Evolutionary conservation across 2,113 vertebrate species (phyloP).

Genomic region (Odontesthes bonariensis): DNA sequence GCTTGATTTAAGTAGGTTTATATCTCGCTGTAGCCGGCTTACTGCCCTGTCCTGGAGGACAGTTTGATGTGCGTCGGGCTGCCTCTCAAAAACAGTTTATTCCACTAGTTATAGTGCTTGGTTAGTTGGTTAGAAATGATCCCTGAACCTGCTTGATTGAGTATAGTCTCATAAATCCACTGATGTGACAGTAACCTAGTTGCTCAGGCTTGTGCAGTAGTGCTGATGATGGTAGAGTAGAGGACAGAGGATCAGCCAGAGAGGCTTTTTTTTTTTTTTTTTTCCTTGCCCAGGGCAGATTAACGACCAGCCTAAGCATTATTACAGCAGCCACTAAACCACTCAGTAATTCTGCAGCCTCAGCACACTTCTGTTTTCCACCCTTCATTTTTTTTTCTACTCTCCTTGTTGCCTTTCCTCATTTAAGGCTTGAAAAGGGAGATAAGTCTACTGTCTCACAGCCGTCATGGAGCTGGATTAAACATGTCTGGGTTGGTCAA

Average conservation of each 20-base stretch:
- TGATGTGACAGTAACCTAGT: constrained; percentile 43
- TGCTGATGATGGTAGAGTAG: constrained; percentile 28
- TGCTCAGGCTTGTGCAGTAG: constrained; percentile 29
- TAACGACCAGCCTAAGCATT: constrained; percentile 77
- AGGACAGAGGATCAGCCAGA: constrained; percentile 70
- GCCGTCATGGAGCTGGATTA: not conserved
- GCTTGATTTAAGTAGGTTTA: constrained; percentile 60
- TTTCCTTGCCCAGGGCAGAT: constrained; percentile 63
- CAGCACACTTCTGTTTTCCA: constrained; percentile 58
- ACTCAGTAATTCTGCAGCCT: constrained; percentile 71
- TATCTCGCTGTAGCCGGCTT: constrained; percentile 13
- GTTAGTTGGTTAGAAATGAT: constrained; percentile 2
- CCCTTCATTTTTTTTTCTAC: constrained; percentile 9
- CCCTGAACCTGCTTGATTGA: not conserved
- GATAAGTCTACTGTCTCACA: constrained; percentile 17
- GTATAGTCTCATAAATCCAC: constrained; percentile 15
- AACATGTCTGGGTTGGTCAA: constrained; percentile 28
- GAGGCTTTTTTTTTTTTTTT: constrained; percentile 49
- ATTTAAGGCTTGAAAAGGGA: constrained; percentile 45
- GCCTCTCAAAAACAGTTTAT: not conserved
- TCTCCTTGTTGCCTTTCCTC: constrained; percentile 39
- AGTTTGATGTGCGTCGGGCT: not conserved
- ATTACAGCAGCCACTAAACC: constrained; percentile 75
- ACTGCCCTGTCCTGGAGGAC: constrained; percentile 31
- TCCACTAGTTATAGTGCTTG: not conserved